phyloP scores from a whole-genome alignment of 2,113 vertebrate species.

The Urocitellus parryii region DNA sequence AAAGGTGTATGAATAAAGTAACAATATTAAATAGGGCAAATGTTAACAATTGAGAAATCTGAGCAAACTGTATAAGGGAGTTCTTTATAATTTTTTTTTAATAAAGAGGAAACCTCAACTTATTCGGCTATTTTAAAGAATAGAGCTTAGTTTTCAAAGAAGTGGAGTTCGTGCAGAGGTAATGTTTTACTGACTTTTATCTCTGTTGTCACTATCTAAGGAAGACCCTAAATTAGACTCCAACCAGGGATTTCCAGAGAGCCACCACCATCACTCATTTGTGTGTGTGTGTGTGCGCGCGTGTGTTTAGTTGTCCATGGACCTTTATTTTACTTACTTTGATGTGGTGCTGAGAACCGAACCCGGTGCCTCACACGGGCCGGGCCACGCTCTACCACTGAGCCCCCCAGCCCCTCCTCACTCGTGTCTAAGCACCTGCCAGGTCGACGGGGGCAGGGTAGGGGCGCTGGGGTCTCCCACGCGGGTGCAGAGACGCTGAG shows the following conservation, averaged over 20 bases:
- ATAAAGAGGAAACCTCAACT: neutral
- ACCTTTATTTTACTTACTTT: too few relatives aligned
- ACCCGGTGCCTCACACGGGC: too few relatives aligned
- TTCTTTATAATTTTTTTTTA: neutral
- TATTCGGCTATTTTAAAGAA: neutral
- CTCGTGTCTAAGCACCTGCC: too few relatives aligned
- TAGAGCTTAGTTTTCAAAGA: neutral
- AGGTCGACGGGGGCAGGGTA: too few relatives aligned
- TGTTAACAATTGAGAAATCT: neutral
- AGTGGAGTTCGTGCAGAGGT: neutral
- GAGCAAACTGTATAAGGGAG: neutral
- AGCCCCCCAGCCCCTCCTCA: too few relatives aligned
- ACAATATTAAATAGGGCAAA: neutral
- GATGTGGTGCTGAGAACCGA: too few relatives aligned
- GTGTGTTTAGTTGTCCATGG: too few relatives aligned
- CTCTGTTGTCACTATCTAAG: neutral
- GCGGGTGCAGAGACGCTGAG: too few relatives aligned
- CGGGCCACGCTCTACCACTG: too few relatives aligned
- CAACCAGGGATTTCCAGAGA: neutral
- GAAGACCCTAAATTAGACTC: neutral
- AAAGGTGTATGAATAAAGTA: neutral
- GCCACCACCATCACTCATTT: fast-evolving
- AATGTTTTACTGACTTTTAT: neutral
- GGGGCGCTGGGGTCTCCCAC: too few relatives aligned
- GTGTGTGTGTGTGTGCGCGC: too few relatives aligned